phyloP scores from a whole-genome alignment of 2,113 vertebrate species.

The Catharus minimus region DNA sequence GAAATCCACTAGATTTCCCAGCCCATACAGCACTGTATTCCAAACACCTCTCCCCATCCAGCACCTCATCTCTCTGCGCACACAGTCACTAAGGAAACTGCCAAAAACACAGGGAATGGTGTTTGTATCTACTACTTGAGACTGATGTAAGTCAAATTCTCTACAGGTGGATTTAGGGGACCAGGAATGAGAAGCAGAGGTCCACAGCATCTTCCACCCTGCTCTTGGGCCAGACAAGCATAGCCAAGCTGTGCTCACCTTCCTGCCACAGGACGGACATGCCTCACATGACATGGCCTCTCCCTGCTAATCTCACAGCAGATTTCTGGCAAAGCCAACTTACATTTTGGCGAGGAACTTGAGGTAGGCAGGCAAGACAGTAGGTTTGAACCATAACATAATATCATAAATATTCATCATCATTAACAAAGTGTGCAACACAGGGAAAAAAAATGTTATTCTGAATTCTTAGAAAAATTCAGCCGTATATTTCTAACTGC shows the following conservation, averaged over 20 bases:
- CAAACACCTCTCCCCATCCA: not conserved
- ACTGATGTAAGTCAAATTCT: not conserved
- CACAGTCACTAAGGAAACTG: not conserved
- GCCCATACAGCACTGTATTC: not conserved
- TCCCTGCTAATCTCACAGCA: fast-evolving
- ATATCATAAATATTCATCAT: not conserved
- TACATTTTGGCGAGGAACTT: not conserved
- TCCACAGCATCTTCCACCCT: not conserved
- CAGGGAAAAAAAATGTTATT: not conserved
- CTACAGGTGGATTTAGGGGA: not conserved
- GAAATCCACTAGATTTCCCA: not conserved
- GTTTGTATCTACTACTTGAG: not conserved
- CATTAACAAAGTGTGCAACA: not conserved
- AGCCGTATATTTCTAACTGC: not conserved
- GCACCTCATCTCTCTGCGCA: not conserved
- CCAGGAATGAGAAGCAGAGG: not conserved
- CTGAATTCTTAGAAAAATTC: not conserved
- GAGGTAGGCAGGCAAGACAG: not conserved
- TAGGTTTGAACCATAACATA: not conserved
- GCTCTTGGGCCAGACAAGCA: not conserved
- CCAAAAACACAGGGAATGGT: not conserved
- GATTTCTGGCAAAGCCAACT: not conserved
- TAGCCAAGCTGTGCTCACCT: not conserved
- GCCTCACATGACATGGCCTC: fast-evolving
- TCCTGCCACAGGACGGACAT: not conserved